Evolutionary conservation across 2,113 vertebrate species (phyloP), one percentile per base, ranked within the genome.

Genomic region (Silurus asotus): DNA sequence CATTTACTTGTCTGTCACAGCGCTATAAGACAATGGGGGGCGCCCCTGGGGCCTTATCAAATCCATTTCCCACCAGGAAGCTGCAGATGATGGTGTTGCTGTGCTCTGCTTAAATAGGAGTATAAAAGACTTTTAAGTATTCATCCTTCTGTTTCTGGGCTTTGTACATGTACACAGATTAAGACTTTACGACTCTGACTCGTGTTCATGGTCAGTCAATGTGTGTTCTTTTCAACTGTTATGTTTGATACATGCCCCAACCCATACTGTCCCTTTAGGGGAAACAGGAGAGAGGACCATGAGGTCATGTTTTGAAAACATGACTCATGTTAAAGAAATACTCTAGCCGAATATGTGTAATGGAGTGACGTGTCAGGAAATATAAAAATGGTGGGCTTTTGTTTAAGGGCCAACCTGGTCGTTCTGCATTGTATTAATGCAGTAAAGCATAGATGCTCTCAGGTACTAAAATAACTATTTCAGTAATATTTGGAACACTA

Each of bases 21-120:
- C 87, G 87, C 89, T 87, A 86, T 59, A 82, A 93, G 92, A 95
- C 94, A 95, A 95, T 95, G 84, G 93, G 91, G 93, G 92, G 90
- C 90, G 88, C 92, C 91, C 90, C 70, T 53, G 84, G 91, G 92
- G 93, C 85, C 89, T 86, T 88, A 83, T 88, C 86, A 87, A 88
- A 84, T 55, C 86, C 56, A 91, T 90, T 94, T 95, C 93, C 92
- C 90, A 87, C 94, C 90, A 94, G 94, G 93, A 95, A 93, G 93
- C 93, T 87, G 89, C 92, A 93, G 91, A 92, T 92, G 1, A 37
- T 37, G 37, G 69, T 87, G 83, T 58, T 74, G 81, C 70, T 74
- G 49, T 7, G 78, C 37, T 55, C 37, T 19, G 81, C 23, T 20
- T 45, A 15, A 55, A n/a, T 49, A 55, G 51, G 51, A 69, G 61